Evolutionary conservation across 2,113 vertebrate genomes (phyloP), one percentile per base, ranked within the genome.

Genomic region (Eolophus roseicapilla): DNA sequence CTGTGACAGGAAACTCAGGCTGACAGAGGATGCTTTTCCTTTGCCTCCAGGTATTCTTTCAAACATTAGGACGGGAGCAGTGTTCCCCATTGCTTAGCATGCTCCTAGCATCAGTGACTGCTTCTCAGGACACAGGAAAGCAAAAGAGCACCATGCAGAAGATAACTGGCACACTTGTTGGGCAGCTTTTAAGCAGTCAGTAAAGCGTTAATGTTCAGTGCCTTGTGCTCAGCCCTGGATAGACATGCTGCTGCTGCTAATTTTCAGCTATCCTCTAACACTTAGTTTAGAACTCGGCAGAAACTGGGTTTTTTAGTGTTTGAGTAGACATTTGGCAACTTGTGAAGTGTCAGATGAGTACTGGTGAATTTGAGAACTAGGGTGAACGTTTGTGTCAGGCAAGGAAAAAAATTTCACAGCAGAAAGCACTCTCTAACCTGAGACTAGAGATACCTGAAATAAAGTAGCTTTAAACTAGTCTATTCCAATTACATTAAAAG

Each of bases 261-360:
- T 91, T 84, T 64, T 77, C 89, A 50, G 57, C 77, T 80, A 20
- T 86, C 39, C 65, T 60, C 1, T 68, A 70, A 93, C 95, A 82
- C 92, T 85, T 78, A 77, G 47, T 57, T 94, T 86, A 84, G 77
- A 95, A 43, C 63, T 86, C 76, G 0, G 68, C 71, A 94, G 63
- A 92, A 95, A 84, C 41, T 5, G 19, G 65, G 59, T 10, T 87
- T 96, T 90, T 57, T 65, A 88, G 60, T 39, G 55, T 92, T 79
- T 39, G 83, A 93, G 69, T 3, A 92, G 95, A 96, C 96, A 92
- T 95, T 92, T 97, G 96, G 94, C 91, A 95, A 68, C 60, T 75
- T 93, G 95, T 62, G 86, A 97, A 92, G 81, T 86, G 69, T 95
- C 95, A 92, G 93, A 84, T 92, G 81, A 93, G 77, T 7, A 15